Conservation (phyloP, 1,140 invertebrate species). For the Atta cephalotes region DNA sequence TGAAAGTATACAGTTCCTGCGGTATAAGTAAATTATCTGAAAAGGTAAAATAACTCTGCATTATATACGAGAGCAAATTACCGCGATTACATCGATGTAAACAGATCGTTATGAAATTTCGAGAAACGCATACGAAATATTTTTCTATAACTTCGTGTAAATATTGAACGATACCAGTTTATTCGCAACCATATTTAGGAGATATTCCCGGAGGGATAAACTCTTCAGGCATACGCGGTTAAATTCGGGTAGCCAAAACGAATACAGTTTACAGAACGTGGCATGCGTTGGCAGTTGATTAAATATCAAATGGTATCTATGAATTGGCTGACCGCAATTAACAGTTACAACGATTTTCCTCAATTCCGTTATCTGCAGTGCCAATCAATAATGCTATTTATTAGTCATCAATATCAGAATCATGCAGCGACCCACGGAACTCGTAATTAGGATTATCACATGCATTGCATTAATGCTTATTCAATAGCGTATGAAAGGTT, state of each 20-base stretch:
- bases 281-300: slow-evolving; percentile 45
- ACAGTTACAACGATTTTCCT: slow-evolving; percentile 13
- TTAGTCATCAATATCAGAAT: background rate
- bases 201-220: slow-evolving; percentile 27
- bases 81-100: background rate
- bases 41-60: background rate
- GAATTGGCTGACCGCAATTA: background rate
- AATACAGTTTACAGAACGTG: slow-evolving; percentile 26
- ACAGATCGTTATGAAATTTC: slow-evolving; percentile 12
- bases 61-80: background rate
- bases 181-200: slow-evolving; percentile 25
- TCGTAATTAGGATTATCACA: slow-evolving; percentile 16
- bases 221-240: background rate
- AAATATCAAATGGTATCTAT: slow-evolving; percentile 30
- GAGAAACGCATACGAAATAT: slow-evolving; percentile 20
- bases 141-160: slow-evolving; percentile 43
- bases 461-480: background rate
- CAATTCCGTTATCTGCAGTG: background rate
- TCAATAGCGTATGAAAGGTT: background rate
- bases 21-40: background rate
- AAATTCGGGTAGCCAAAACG: slow-evolving; percentile 33
- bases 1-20: background rate
- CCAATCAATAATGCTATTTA: slow-evolving; percentile 17
- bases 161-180: slow-evolving; percentile 36
- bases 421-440: background rate